Base-by-base conservation (phyloP, 2,888 invertebrate species). In the Psococerastis gibbosa region DNA sequence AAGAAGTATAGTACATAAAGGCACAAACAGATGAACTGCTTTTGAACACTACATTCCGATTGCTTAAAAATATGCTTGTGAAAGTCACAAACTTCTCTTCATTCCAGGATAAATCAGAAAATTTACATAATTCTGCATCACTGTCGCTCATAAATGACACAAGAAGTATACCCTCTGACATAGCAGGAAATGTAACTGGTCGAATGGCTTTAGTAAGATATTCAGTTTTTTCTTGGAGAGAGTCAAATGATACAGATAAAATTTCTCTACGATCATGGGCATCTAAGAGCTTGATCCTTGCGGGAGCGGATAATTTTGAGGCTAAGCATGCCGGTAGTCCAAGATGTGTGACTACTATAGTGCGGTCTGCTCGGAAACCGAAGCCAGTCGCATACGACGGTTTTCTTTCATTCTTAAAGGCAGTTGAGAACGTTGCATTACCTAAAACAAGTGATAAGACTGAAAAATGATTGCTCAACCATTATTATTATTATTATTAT, bases 1-100 rank as follows among this genome's bases (percentile, higher is more conserved):
- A 41, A 17, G 48, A n/a, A 32, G 44, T 43, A 35, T 47, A 49
- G 9, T 17, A 34, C 43, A 48, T 34, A 13, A 45, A 43, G 8
- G 47, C 43, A 27, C 43, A 42, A 22, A 45, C 23, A 11, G 48
- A 49, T 5, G 46, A 46, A 11, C 43, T 9, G 6, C 43, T 17
- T 20, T 41, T 27, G 35, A 48, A 49, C 13, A 35, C 43, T 44
- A n/a, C 41, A 35, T 13, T 47, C 31, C 2, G 20, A 16, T 6
- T 32, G 20, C 9, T 33, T 33, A 6, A 49, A 27, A 9, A 49
- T 31, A 27, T 49, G 48, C n/a, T 43, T 20, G 13, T 46, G 46
- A 15, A 44, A 41, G 8, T 48, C 31, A 22, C 48, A 27, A 17
- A 46, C 46, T 27, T 35, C 45, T 16, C 42, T 33, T 43, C 43